These are phyloP conservation scores for Hylia prasina DNA, from an alignment of 2,113 vertebrate genomes.

Conservation along the genomic window DNA sequence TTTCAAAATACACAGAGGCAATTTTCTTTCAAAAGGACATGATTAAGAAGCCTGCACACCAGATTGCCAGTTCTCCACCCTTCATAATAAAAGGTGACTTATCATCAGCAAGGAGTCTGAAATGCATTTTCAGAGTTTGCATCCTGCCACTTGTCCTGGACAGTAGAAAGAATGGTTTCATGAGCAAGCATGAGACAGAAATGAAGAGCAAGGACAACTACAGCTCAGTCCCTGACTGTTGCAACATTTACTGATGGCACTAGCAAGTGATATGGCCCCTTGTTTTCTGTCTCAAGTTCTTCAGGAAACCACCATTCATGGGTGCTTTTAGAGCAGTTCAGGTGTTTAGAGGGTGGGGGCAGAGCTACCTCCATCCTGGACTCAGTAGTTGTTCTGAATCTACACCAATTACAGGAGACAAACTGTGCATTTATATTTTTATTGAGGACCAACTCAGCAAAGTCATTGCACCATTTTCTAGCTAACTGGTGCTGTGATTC, in stretches of 20 bases:
- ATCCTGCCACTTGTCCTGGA: not conserved
- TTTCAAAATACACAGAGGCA: not conserved
- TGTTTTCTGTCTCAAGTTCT: not conserved
- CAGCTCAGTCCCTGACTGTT: not conserved
- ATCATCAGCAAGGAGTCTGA: not conserved
- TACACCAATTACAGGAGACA: not conserved
- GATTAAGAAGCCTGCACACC: not conserved
- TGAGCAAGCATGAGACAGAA: not conserved
- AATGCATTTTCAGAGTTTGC: not conserved
- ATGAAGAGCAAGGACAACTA: not conserved
- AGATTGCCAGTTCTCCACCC: not conserved
- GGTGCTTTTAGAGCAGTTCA: not conserved
- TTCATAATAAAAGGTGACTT: not conserved
- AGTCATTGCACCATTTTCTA: not conserved
- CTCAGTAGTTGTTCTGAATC: not conserved
- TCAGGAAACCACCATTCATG: not conserved
- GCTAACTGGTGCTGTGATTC: not conserved
- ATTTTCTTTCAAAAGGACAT: not conserved
- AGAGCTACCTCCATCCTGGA: not conserved
- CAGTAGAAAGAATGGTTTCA: not conserved
- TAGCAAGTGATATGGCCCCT: not conserved
- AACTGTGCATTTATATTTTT: not conserved
- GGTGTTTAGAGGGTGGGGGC: not conserved
- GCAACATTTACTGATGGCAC: not conserved
- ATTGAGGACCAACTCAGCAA: not conserved